These are phyloP conservation scores for Oegoconia quadripuncta DNA, from an alignment of 2,888 invertebrate species.

Conservation along the genomic window DNA sequence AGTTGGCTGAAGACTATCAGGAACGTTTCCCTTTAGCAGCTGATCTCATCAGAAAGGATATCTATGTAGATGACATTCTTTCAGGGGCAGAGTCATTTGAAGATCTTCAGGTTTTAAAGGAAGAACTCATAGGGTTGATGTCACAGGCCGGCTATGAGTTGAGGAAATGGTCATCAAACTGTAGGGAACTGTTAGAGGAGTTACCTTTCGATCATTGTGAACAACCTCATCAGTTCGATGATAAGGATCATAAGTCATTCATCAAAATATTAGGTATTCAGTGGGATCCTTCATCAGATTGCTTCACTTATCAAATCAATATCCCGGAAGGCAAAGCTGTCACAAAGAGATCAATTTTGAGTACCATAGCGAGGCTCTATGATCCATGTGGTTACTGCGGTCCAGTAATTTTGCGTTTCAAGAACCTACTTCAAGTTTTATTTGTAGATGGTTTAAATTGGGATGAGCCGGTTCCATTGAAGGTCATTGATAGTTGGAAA, in stretches of 20 bases:
- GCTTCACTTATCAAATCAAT: not conserved
- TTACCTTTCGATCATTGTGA: not conserved
- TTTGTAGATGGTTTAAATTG: not conserved
- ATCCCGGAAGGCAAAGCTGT: not conserved
- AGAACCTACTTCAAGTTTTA: not conserved
- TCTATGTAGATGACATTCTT: not conserved
- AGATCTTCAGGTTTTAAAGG: not conserved
- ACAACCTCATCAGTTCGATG: not conserved
- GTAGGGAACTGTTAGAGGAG: not conserved
- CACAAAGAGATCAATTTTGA: not conserved
- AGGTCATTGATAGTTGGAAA: not conserved
- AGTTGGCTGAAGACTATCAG: not conserved
- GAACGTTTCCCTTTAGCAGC: not conserved
- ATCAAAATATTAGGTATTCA: slow-evolving; percentile 2
- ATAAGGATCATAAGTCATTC: no score
- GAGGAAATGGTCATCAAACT: slow-evolving; percentile 4
- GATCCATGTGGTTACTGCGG: not conserved
- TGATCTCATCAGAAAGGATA: not conserved
- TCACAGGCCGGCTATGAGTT: not conserved
- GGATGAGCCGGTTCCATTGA: not conserved
- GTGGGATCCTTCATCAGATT: slow-evolving; percentile 3
- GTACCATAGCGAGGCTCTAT: not conserved
- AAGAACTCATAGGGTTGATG: not conserved
- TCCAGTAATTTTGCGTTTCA: not conserved
- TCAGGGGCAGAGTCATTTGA: not conserved